Conservation (phyloP, 2,797 vertebrate genomes). For the Melanotaenia trifasciata region DNA sequence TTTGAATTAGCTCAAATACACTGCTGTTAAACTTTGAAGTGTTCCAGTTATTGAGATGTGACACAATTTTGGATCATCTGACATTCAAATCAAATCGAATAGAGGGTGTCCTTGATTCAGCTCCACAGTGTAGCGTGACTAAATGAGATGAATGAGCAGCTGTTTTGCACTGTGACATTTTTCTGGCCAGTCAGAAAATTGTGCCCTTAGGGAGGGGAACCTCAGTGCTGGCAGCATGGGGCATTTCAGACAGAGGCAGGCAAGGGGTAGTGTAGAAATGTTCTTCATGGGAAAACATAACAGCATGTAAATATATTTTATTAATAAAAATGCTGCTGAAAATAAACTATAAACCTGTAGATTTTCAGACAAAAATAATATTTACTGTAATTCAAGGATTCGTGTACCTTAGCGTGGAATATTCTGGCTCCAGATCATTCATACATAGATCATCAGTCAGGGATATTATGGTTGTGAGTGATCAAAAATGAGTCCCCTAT, state of each 20-base stretch:
- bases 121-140: background rate
- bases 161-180: background rate
- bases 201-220: background rate
- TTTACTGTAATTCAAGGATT: background rate
- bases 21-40: background rate
- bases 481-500: slow-evolving; percentile 33
- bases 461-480: background rate
- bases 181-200: background rate
- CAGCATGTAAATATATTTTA: background rate
- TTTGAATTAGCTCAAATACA: background rate
- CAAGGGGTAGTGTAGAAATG: no score
- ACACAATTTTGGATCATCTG: background rate
- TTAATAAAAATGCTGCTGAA: background rate
- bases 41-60: background rate
- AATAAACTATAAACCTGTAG: background rate
- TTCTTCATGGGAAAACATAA: background rate
- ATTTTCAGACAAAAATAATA: background rate
- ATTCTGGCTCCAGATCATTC: slow-evolving; percentile 13
- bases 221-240: background rate
- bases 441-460: slow-evolving; percentile 1
- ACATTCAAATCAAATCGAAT: background rate
- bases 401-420: slow-evolving; percentile 5
- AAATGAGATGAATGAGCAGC: background rate
- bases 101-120: background rate
- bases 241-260: no score